Evolutionary conservation across 2,113 vertebrate genomes (phyloP).

Genomic region (Peromyscus polionotus): DNA sequence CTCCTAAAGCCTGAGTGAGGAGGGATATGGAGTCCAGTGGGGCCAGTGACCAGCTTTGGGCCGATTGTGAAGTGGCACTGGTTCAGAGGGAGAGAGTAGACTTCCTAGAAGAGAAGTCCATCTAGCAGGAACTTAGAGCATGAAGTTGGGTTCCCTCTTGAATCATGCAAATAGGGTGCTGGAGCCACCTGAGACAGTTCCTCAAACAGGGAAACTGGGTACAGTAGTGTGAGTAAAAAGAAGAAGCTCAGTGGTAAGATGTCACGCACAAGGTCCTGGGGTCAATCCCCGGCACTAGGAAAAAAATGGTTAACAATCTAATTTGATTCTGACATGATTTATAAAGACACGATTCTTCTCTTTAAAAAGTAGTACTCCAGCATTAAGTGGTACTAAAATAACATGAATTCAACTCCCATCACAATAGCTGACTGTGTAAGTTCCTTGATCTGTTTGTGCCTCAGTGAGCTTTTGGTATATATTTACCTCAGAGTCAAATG

Average conservation of each 20-base stretch:
- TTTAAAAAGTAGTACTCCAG: not conserved
- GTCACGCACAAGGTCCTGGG: not conserved
- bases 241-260: not conserved
- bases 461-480: not conserved
- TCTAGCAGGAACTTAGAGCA: not conserved
- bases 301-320: not conserved
- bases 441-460: not conserved
- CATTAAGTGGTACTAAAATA: not conserved
- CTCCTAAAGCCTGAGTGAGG: not conserved
- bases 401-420: conserved; percentile 23
- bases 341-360: not conserved
- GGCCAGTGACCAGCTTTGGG: not conserved
- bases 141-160: not conserved
- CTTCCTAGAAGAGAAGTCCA: not conserved
- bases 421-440: not conserved
- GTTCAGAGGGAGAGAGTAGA: not conserved
- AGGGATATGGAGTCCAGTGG: not conserved
- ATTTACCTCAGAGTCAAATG: not conserved
- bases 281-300: not conserved
- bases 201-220: not conserved
- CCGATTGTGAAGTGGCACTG: not conserved
- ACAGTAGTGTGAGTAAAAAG: not conserved
- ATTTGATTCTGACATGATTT: not conserved
- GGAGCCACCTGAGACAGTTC: not conserved
- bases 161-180: not conserved